These are phyloP conservation scores for Cassiopea xamachana DNA, from an alignment of 30 jellyfish, hydroid and myxozoan genomes.

Conservation along the genomic window DNA sequence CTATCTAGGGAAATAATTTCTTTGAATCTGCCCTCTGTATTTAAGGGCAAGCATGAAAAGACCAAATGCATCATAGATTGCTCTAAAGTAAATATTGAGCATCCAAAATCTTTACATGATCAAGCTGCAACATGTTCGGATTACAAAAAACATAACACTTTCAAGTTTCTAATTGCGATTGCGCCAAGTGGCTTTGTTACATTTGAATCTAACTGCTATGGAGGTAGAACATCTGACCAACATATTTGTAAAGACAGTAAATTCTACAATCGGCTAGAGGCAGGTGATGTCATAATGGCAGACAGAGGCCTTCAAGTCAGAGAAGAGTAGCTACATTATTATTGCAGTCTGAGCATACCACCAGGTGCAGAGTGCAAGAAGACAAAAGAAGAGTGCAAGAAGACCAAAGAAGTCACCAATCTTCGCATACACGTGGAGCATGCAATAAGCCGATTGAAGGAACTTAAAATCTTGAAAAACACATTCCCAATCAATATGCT, in stretches of 20 bases:
- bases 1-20: constrained; percentile 41
- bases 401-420: constrained; percentile 51
- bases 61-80: neutral
- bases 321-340: constrained; percentile 30
- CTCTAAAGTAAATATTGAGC: constrained; percentile 24
- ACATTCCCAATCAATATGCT: constrained; percentile 62
- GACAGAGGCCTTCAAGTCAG: constrained; percentile 53
- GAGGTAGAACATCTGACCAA: too few relatives aligned
- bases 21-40: constrained; percentile 22
- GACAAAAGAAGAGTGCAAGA: constrained; percentile 45
- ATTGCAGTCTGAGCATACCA: constrained; percentile 55
- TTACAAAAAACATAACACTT: constrained; percentile 54
- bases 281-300: constrained; percentile 64
- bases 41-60: too few relatives aligned
- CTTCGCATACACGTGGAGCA: constrained; percentile 51
- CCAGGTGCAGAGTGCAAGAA: constrained; percentile 61
- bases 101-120: constrained; percentile 49
- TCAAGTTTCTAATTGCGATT: constrained; percentile 52
- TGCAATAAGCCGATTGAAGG: constrained; percentile 61
- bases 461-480: constrained; percentile 30
- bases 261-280: constrained; percentile 48
- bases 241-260: constrained; percentile 48
- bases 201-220: too few relatives aligned
- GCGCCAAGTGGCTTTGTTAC: constrained; percentile 60
- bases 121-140: constrained; percentile 82